Conservation (phyloP, 2,888 invertebrate species). For the Parnassius smintheus region DNA sequence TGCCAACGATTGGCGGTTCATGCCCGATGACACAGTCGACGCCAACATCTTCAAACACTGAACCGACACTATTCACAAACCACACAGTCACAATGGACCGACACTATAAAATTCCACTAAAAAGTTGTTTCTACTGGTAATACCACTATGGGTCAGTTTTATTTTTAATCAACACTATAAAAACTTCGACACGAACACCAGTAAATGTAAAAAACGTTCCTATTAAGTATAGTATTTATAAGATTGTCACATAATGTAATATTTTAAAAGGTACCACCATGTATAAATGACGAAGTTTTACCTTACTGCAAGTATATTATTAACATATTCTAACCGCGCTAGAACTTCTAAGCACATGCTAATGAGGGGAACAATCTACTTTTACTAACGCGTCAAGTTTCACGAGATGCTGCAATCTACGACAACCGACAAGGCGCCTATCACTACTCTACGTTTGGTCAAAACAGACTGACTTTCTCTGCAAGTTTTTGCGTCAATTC, state of each 20-base stretch:
- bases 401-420: conserved; percentile 34
- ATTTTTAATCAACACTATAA: neutral
- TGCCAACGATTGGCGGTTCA: conserved; percentile 58
- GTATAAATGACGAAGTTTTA: too few relatives aligned
- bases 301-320: too few relatives aligned
- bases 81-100: conserved; percentile 12
- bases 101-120: neutral
- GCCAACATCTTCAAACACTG: conserved; percentile 54
- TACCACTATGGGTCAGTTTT: too few relatives aligned
- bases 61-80: conserved; percentile 21
- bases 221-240: too few relatives aligned
- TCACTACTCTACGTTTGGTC: conserved; percentile 49
- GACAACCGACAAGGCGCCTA: conserved; percentile 39
- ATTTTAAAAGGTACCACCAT: too few relatives aligned
- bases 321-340: neutral
- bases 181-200: neutral
- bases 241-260: too few relatives aligned
- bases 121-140: too few relatives aligned
- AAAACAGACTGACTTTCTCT: conserved; percentile 53
- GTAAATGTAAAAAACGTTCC: too few relatives aligned
- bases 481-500: conserved; percentile 28
- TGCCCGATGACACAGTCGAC: conserved; percentile 52
- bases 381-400: conserved; percentile 43
- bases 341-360: conserved; percentile 10
- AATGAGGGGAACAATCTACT: conserved; percentile 36